These are phyloP conservation scores for Trichechus manatus DNA, from an alignment of 2,113 vertebrate genomes.

Conservation along the genomic window DNA sequence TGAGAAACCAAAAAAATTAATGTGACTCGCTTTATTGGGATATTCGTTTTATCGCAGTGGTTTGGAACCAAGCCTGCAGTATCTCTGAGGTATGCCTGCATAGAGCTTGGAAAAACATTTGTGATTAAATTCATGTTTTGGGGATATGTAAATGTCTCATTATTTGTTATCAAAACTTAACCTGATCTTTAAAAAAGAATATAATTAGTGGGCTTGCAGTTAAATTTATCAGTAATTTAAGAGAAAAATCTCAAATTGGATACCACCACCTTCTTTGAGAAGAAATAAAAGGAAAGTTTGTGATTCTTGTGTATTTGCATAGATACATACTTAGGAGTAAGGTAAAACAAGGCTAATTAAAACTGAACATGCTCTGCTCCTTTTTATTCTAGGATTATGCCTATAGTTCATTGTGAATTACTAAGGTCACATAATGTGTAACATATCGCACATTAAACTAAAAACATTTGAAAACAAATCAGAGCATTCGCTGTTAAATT, in stretches of 20 bases:
- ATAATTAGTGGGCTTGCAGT: neutral
- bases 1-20: too few relatives aligned
- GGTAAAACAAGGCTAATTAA: neutral
- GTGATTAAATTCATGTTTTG: neutral
- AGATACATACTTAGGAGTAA: neutral
- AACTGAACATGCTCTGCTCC: neutral
- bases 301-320: neutral
- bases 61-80: too few relatives aligned
- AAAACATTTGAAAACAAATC: neutral
- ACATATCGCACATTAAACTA: neutral
- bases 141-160: neutral
- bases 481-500: neutral
- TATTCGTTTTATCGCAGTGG: too few relatives aligned
- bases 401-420: neutral
- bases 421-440: neutral
- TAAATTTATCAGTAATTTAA: slow-evolving; percentile 20
- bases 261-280: neutral
- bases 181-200: neutral
- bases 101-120: neutral
- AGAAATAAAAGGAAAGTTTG: neutral
- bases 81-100: too few relatives aligned
- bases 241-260: slow-evolving; percentile 13
- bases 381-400: neutral
- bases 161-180: neutral
- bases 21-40: too few relatives aligned